Evolutionary conservation across 2,797 vertebrate genomes (phyloP), one percentile per base, ranked within the genome.

Genomic region (Sebastes steindachneri): DNA sequence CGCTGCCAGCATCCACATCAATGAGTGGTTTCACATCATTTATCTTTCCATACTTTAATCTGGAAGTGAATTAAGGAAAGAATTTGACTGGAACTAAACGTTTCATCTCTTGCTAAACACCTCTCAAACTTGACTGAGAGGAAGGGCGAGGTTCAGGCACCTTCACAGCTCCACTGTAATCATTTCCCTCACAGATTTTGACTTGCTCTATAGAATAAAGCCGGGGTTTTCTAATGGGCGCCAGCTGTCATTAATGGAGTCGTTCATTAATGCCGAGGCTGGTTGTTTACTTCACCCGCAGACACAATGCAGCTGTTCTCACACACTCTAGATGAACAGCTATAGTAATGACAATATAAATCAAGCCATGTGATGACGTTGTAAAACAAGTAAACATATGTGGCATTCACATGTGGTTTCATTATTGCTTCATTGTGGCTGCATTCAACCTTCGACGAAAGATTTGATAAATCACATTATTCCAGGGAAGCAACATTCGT

Each of bases 221-320:
- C 5, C 19, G 3, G 3, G 17, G 21, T 29, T 72, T 58, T 77
- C 19, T 58, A 69, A 79, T 72, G 63, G 57, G n/a, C 68, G 53
- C 72, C 81, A 77, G 69, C 23, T 68, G 23, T 62, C 23, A 82
- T 69, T 81, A 67, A 74, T 28, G 0, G 17, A 75, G 23, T 28
- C 3, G 19, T 41, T 76, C n/a, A 57, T 72, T 71, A 33, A 67
- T 60, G 41, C 41, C 14, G 41, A 45, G n/a, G 48, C 41, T 35
- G 7, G 15, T 35, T 59, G 68, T 78, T 77, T 55, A 35, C 57
- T 45, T 35, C 51, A 58, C 35, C 5, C 12, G 26, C 73, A 71
- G 28, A 54, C 17, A 60, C 5, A 25, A 51, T 1, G 5, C 82
- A 86, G 74, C 83, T 83, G 80, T 73, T 45, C n/a, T 68, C 55